Evolutionary conservation across 2,797 vertebrate genomes (phyloP).

Genomic region (Tenualosa ilisha): DNA sequence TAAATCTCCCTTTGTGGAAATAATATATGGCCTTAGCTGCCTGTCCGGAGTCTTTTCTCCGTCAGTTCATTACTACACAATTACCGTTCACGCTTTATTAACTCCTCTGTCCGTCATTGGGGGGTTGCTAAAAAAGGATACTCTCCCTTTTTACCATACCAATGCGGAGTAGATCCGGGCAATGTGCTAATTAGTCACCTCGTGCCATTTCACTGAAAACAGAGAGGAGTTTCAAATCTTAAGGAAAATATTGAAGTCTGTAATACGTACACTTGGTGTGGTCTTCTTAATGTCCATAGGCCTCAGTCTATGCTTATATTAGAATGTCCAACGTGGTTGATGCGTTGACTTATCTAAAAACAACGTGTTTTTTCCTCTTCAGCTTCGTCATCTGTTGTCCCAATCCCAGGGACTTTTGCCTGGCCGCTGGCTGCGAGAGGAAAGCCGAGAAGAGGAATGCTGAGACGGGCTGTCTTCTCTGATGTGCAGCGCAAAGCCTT

Average conservation of each 20-base stretch:
- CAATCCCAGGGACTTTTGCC: slow-evolving; percentile 94
- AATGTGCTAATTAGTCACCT: slow-evolving; percentile 96
- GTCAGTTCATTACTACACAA: slow-evolving; percentile 99
- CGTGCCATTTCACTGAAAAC: slow-evolving; percentile 85
- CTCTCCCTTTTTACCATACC: slow-evolving; percentile 90
- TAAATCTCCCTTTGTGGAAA: slow-evolving; percentile 96
- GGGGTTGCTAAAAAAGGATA: slow-evolving; percentile 80
- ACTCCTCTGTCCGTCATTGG: slow-evolving; percentile 90
- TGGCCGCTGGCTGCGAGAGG: slow-evolving; percentile 91
- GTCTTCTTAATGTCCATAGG: not conserved
- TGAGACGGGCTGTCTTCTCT: slow-evolving; percentile 93
- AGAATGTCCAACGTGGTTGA: not conserved
- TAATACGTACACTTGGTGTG: not conserved
- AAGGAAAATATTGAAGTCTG: slow-evolving; percentile 25
- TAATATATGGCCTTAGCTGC: slow-evolving; percentile 98
- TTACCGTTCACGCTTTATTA: slow-evolving; percentile 99
- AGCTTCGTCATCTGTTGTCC: slow-evolving; percentile 87
- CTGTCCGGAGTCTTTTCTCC: slow-evolving; percentile 96
- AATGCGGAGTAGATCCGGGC: slow-evolving; percentile 85
- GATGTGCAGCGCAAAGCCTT: slow-evolving; percentile 95
- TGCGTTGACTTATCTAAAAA: not conserved
- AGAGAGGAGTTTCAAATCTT: slow-evolving; percentile 68
- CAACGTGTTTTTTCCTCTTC: slow-evolving; percentile 25
- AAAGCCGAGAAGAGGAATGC: slow-evolving; percentile 93
- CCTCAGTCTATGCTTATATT: not conserved